Conservation (phyloP, 2,888 invertebrate genomes). For the Rhodophaea formosa region DNA sequence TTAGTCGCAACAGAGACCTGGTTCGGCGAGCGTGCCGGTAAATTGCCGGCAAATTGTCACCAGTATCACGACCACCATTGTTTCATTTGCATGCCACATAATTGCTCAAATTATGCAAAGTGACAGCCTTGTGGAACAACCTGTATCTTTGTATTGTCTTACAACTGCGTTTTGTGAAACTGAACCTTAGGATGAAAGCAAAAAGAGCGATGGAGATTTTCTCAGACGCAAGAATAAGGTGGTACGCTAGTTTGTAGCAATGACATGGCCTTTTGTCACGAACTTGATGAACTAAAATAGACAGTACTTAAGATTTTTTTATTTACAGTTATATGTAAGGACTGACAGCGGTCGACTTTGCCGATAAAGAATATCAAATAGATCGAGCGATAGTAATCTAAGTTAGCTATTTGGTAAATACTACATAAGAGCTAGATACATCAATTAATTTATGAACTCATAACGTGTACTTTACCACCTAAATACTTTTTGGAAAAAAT, state of each 20-base stretch:
- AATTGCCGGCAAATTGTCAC: conserved; percentile 33
- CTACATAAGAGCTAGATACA: too few relatives aligned
- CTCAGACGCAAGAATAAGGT: not conserved
- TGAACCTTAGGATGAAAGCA: not conserved
- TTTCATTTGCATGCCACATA: conserved; percentile 65
- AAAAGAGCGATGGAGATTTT: not conserved
- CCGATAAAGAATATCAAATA: too few relatives aligned
- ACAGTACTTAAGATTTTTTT: not conserved
- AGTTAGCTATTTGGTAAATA: too few relatives aligned
- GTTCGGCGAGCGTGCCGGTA: conserved; percentile 14
- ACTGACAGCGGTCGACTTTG: too few relatives aligned
- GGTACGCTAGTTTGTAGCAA: not conserved
- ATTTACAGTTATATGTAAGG: not conserved
- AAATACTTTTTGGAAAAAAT: too few relatives aligned
- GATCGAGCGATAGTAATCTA: too few relatives aligned
- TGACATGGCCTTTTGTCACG: conserved; percentile 16
- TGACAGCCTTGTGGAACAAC: conserved; percentile 21
- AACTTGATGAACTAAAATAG: conserved; percentile 7
- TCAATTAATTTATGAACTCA: too few relatives aligned
- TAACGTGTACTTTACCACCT: too few relatives aligned
- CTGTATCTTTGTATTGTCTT: conserved; percentile 1
- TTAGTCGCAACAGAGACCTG: not conserved
- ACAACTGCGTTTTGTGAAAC: not conserved
- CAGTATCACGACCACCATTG: conserved; percentile 62
- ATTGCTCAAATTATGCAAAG: conserved; percentile 54